phyloP scores from a whole-genome alignment of 2,113 vertebrate genomes.

The Nibea albiflora region DNA sequence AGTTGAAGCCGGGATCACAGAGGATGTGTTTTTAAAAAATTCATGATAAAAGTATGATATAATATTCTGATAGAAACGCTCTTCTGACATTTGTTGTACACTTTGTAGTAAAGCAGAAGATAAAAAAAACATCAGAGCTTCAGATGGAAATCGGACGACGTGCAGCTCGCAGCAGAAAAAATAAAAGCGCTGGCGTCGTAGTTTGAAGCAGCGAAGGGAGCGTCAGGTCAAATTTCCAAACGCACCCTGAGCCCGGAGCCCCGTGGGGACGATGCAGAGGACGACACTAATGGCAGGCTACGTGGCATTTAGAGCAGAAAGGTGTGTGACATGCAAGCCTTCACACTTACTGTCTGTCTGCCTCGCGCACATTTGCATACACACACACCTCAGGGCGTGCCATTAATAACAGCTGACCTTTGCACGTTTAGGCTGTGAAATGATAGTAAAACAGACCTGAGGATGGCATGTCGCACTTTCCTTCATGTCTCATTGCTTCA shows the following conservation, averaged over 20 bases:
- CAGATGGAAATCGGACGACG: not conserved
- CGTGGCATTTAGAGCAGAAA: constrained; percentile 81
- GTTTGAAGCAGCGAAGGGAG: constrained; percentile 12
- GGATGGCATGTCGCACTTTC: constrained; percentile 42
- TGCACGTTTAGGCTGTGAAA: constrained; percentile 76
- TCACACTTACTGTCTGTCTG: constrained; percentile 55
- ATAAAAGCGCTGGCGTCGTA: not conserved
- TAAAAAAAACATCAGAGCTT: not conserved
- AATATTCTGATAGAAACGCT: not conserved
- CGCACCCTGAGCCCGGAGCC: constrained; percentile 38
- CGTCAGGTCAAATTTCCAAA: constrained; percentile 55
- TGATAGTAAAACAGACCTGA: constrained; percentile 66
- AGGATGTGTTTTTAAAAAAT: not conserved
- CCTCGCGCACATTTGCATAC: constrained; percentile 65
- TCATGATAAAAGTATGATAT: not conserved
- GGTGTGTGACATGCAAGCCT: constrained; percentile 79
- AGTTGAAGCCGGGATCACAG: not conserved
- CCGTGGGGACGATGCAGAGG: constrained; percentile 31
- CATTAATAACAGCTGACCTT: constrained; percentile 78
- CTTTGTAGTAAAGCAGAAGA: not conserved
- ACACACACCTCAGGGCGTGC: constrained; percentile 61
- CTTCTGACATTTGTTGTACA: too few species aligned
- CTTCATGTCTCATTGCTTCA: constrained; percentile 9
- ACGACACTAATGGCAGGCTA: constrained; percentile 62
- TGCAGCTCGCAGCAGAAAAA: not conserved